Base-by-base conservation (phyloP, 2,888 invertebrate species). In the Ectemnius lituratus region DNA sequence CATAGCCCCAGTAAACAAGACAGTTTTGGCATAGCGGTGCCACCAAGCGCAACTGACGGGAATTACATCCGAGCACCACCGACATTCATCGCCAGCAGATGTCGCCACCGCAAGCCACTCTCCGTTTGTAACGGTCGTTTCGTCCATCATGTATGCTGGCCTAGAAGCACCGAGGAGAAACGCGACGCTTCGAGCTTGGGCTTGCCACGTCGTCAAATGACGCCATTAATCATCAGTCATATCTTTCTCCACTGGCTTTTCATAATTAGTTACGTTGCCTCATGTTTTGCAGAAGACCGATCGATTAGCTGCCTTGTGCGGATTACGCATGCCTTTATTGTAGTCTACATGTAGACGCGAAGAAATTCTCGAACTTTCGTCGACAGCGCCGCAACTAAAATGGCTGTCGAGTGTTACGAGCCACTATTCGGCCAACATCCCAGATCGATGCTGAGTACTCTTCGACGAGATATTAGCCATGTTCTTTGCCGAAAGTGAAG, bases 131-230 rank as follows among this genome's bases (percentile, higher is more conserved):
- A 56, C 65, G 59, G 67, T 68, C 70, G 75, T 69, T 70, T 65
- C 72, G 11, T 37, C 37, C 37, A 76, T 79, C 80, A 83, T 83
- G 83, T 81, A 80, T 28, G 67, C 60, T 68, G 70, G 60, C 61
- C 58, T 68, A 67, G 67, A 66, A 67, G 63, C 56, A 47, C 56
- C 64, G 67, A 16, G 52, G 16, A 52, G n/a, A 72, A 72, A 73
- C 66, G 63, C 71, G 68, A 65, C 63, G 63, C 65, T 76, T 62
- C 74, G 76, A 77, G 70, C 74, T 65, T 80, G 80, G 71, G 72
- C 74, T 80, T 79, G 87, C 88, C 88, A 89, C 88, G 89, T 89
- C 89, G 86, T 84, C 89, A 88, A 88, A 82, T 81, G 88, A 87
- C 89, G 89, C 90, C 90, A 90, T 89, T 85, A 83, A 14, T 52